Evolutionary conservation across 2,888 invertebrate species (phyloP).

Genomic region (Acleris laterana): DNA sequence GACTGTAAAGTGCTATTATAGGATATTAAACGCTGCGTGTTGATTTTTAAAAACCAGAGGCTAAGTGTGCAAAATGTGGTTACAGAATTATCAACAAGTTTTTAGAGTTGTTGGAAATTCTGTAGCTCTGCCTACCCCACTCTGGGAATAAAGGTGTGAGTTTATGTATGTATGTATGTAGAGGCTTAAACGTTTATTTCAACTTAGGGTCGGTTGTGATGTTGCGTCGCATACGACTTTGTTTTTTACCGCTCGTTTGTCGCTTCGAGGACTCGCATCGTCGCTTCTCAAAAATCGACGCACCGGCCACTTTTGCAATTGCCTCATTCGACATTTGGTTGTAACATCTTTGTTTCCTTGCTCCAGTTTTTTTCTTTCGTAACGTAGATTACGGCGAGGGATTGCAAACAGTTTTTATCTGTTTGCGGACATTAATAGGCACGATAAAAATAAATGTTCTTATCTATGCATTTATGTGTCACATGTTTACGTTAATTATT

Average conservation of each 20-base stretch:
- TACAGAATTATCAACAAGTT: too few species aligned
- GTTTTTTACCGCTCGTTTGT: neutral
- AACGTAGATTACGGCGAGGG: slow-evolving; percentile 55
- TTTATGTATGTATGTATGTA: too few species aligned
- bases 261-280: neutral
- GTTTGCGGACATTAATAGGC: slow-evolving; percentile 32
- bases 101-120: too few species aligned
- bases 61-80: too few species aligned
- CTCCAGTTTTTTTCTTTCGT: slow-evolving; percentile 58
- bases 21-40: too few species aligned
- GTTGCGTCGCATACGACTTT: too few species aligned
- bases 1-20: too few species aligned
- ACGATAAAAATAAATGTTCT: slow-evolving; percentile 24
- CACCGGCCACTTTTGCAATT: neutral
- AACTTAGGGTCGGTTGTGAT: too few species aligned
- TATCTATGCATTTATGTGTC: slow-evolving; percentile 24
- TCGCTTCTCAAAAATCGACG: neutral
- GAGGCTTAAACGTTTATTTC: too few species aligned
- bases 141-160: too few species aligned
- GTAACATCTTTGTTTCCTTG: slow-evolving; percentile 53
- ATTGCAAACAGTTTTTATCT: slow-evolving; percentile 53
- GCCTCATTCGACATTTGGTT: slow-evolving; percentile 1
- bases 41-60: too few species aligned
- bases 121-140: too few species aligned
- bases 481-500: slow-evolving; percentile 17